Evolutionary conservation across 2,888 invertebrate genomes (phyloP).

Genomic region (Hesperia comma): DNA sequence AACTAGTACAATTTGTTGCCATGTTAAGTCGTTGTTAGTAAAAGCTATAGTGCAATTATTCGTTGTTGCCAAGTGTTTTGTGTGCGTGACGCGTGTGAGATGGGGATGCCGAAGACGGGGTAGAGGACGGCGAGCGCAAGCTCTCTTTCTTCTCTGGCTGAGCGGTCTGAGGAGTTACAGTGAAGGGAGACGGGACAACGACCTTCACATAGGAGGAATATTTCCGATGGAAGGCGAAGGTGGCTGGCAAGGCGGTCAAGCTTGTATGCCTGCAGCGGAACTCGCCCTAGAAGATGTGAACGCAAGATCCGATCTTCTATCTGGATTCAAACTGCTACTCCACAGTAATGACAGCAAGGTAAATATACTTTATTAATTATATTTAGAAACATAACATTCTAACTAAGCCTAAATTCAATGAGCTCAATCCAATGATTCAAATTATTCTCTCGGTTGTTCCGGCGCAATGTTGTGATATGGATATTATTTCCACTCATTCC

Average conservation of each 20-base stretch:
- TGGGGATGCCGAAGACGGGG: conserved; percentile 45
- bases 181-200: conserved; percentile 85
- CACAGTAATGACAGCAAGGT: conserved; percentile 99
- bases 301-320: conserved; percentile 92
- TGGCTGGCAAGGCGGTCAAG: conserved; percentile 99
- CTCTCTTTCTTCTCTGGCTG: conserved; percentile 66
- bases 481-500: conserved; percentile 32
- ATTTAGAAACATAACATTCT: background rate
- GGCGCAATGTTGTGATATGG: conserved; percentile 33
- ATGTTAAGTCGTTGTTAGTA: conserved; percentile 75
- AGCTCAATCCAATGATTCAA: conserved; percentile 27
- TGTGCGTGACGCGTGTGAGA: conserved; percentile 56
- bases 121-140: conserved; percentile 51
- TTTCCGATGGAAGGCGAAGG: conserved; percentile 98
- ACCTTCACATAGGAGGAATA: conserved; percentile 97
- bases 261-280: conserved; percentile 98
- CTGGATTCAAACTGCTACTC: conserved; percentile 94
- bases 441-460: conserved; percentile 33
- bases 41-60: conserved; percentile 80
- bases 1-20: conserved; percentile 75
- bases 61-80: conserved; percentile 76
- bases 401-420: conserved; percentile 21
- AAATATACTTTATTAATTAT: conserved; percentile 42
- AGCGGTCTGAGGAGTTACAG: conserved; percentile 63
- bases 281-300: conserved; percentile 99